A percentile compares a stretch with the other conserved stretches of the same genome.
These are phyloP conservation scores for Neodiprion lecontei DNA, from an alignment of 1,140 invertebrate genomes.

Conservation along the genomic window DNA sequence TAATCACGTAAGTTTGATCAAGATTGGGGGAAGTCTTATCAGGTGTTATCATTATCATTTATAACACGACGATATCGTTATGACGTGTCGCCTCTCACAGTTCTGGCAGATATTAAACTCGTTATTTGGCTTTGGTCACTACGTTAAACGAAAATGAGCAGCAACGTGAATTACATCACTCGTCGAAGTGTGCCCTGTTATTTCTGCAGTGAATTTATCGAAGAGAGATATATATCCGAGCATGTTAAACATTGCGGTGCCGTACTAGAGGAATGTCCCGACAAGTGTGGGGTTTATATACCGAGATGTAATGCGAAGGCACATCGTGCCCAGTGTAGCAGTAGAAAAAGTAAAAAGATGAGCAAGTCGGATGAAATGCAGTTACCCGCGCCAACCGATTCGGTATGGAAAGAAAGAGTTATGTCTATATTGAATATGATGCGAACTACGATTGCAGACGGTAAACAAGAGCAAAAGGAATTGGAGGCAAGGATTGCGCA, in stretches of 20 bases:
- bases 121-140: not conserved
- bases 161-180: conserved; percentile 21
- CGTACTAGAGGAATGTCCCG: conserved; percentile 71
- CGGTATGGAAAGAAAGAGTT: conserved; percentile 42
- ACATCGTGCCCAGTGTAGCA: conserved; percentile 66
- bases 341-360: conserved; percentile 35
- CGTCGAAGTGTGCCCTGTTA: conserved; percentile 59
- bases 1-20: not conserved
- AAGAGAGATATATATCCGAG: conserved; percentile 63
- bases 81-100: no score
- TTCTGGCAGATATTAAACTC: not conserved
- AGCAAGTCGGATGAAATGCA: not conserved
- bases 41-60: conserved; percentile 4
- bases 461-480: conserved; percentile 35
- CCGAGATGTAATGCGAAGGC: conserved; percentile 65
- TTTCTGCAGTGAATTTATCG: conserved; percentile 69
- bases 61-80: not conserved
- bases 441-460: conserved; percentile 33
- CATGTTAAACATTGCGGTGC: conserved; percentile 72
- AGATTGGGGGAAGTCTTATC: conserved; percentile 8
- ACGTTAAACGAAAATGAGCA: conserved; percentile 29
- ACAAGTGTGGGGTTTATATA: conserved; percentile 72
- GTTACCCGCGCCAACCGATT: conserved; percentile 14
- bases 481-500: conserved; percentile 32
- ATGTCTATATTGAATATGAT: conserved; percentile 38